phyloP scores from a whole-genome alignment of 2,113 vertebrate genomes.

The Podocnemis expansa region DNA sequence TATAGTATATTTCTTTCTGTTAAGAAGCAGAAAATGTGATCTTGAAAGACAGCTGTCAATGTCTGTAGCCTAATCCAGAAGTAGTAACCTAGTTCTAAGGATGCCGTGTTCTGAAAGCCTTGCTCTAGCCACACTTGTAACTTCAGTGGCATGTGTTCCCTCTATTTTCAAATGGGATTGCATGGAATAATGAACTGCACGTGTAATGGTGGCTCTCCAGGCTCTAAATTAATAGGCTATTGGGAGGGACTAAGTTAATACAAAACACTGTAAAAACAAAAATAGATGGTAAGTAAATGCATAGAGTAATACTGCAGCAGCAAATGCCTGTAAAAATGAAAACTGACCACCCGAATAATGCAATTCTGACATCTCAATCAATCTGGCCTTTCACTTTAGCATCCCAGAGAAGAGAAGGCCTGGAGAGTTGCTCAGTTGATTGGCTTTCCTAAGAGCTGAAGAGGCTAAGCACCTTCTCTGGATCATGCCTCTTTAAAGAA shows the following conservation, averaged over 20 bases:
- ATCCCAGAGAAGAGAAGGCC: not conserved
- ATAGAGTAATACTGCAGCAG: not conserved
- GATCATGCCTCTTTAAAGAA: not conserved
- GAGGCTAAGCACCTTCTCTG: not conserved
- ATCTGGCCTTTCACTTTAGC: not conserved
- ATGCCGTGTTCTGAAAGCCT: not conserved
- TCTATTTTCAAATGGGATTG: not conserved
- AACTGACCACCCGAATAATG: not conserved
- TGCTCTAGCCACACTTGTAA: not conserved
- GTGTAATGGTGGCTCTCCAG: not conserved
- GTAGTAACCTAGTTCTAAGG: not conserved
- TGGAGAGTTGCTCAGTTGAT: fast-evolving
- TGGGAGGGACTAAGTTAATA: not conserved
- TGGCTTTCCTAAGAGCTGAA: not conserved
- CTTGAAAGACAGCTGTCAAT: not conserved
- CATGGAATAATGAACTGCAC: not conserved
- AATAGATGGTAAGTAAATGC: not conserved
- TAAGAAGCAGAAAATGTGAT: not conserved
- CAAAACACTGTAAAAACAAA: not conserved
- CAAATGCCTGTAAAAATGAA: not conserved
- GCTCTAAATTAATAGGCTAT: not conserved
- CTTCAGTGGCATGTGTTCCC: not conserved
- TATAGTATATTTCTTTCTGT: not conserved
- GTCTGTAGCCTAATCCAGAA: not conserved
- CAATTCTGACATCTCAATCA: not conserved